Conservation (phyloP, 2,113 vertebrate species). For the Panthera uncia region DNA sequence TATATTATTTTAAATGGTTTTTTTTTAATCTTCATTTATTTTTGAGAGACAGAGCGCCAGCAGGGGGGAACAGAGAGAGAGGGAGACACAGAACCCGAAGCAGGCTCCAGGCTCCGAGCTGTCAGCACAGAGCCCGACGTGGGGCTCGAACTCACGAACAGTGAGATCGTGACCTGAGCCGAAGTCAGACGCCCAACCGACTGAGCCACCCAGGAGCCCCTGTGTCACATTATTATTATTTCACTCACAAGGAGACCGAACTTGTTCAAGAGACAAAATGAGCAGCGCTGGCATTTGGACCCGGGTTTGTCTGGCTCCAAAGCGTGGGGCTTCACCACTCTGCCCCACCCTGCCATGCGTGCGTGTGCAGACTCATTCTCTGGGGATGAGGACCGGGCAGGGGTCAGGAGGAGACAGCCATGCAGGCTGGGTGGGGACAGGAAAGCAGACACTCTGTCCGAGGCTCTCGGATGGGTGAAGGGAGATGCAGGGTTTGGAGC, state of each 20-base stretch:
- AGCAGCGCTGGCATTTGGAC: not conserved
- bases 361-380: fast-evolving
- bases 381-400: not conserved
- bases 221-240: not conserved
- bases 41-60: too few relatives aligned
- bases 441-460: not conserved
- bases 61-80: too few relatives aligned
- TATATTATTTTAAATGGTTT: too few relatives aligned
- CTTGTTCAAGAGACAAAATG: not conserved
- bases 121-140: too few relatives aligned
- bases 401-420: not conserved
- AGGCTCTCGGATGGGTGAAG: not conserved
- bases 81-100: too few relatives aligned
- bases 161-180: too few relatives aligned
- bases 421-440: not conserved
- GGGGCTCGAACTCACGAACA: too few relatives aligned
- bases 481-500: fast-evolving
- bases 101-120: too few relatives aligned
- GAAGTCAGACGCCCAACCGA: too few relatives aligned
- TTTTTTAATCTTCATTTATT: too few relatives aligned
- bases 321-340: not conserved
- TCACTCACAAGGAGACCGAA: not conserved
- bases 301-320: not conserved
- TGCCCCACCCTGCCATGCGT: not conserved
- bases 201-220: too few relatives aligned